Evolutionary conservation across 2,888 invertebrate genomes (phyloP), one percentile per base, ranked within the genome.

Genomic region (Acronicta leporina): DNA sequence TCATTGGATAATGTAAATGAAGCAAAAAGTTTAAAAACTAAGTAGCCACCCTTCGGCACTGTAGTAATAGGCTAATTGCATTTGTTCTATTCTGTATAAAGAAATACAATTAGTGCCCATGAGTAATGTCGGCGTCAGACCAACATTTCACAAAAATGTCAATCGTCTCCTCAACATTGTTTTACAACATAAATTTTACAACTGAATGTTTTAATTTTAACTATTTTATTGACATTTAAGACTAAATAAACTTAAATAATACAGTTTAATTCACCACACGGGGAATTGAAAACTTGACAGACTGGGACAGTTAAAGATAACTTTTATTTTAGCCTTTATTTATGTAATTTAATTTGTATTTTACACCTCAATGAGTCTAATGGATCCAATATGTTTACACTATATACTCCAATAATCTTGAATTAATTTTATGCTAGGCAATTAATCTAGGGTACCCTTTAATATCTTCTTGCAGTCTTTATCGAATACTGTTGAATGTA

Each of bases 21-120:
- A 60, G 68, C 68, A 66, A 69, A 55, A 77, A 68, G 62, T 61
- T 73, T 78, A 72, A 80, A 79, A 67, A 63, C 60, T 72, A 67
- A 72, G 38, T 51, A 72, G 75, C 66, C 73, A 66, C 77, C 72
- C 59, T 74, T 74, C 75, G 81, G 79, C 75, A 76, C 56, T 60
- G 66, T 75, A 66, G 75, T 81, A 81, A 79, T 79, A 79, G 67
- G 75, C 78, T 88, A 85, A 88, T 87, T 86, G 82, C 81, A 80
- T 83, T 85, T 81, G 85, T 84, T 87, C 83, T 83, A 80, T 82
- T 79, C 68, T 76, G 16, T 72, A 63, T 70, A 70, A 67, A 75
- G 77, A 70, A 77, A 82, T 79, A 79, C 79, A 80, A 81, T 68
- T 63, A 65, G 43, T 45, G 15, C 61, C 69, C 73, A 76, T 82